A percentile compares a stretch with the other conserved stretches of the same genome.
phyloP scores from a whole-genome alignment of 2,797 vertebrate species.

The Fistularia commersonii region DNA sequence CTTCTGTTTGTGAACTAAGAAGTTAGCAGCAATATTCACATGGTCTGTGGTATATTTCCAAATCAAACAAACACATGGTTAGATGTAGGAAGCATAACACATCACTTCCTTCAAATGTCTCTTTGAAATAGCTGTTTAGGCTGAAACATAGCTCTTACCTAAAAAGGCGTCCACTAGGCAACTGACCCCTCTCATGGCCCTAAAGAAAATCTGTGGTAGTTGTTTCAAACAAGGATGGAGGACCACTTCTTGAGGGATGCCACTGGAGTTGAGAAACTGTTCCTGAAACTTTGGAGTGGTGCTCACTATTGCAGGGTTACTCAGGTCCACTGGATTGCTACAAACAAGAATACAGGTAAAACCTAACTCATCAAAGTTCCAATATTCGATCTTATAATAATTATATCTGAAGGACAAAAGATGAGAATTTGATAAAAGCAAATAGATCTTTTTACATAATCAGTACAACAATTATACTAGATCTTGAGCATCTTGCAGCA shows the following conservation, averaged over 20 bases:
- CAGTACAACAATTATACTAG: too few species aligned
- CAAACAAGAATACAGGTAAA: constrained; percentile 17
- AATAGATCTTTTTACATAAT: too few species aligned
- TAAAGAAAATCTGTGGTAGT: constrained; percentile 96
- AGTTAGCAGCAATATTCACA: too few species aligned
- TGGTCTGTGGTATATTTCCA: too few species aligned
- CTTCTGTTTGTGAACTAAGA: too few species aligned
- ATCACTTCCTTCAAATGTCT: neutral
- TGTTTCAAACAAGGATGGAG: constrained; percentile 95
- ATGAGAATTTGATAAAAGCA: too few species aligned
- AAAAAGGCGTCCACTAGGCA: constrained; percentile 94
- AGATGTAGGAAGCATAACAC: too few species aligned
- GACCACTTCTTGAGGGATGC: constrained; percentile 90
- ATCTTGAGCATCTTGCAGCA: too few species aligned
- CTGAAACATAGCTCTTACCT: constrained; percentile 73
- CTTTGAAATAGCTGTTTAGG: neutral
- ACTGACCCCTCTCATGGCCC: constrained; percentile 95
- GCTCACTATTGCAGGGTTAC: constrained; percentile 93
- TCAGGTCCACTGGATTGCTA: constrained; percentile 96
- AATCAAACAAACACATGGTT: neutral
- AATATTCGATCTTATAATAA: too few species aligned
- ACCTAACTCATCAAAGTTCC: too few species aligned
- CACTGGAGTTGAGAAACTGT: constrained; percentile 90
- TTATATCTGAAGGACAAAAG: too few species aligned
- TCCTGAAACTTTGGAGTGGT: constrained; percentile 98